Conservation (phyloP, 2,888 invertebrate genomes). For the Flexamia atlantica region DNA sequence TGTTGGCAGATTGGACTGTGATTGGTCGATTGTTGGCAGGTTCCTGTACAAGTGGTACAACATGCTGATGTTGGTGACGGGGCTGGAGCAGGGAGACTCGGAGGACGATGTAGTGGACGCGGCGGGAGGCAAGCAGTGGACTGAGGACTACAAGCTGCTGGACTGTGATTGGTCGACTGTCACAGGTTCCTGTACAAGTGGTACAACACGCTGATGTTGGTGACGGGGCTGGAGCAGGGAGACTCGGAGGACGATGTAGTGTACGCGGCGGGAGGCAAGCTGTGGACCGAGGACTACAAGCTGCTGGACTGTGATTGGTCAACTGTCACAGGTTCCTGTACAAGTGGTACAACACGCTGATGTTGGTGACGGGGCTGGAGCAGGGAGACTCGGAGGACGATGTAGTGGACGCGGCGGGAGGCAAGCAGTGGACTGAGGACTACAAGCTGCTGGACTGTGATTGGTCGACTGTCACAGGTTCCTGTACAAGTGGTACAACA, state of each 20-base stretch:
- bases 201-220: conserved; percentile 65
- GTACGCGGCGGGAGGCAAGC: conserved; percentile 71
- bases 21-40: too few species aligned
- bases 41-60: too few species aligned
- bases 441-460: conserved; percentile 84
- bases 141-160: conserved; percentile 91
- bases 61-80: conserved; percentile 62
- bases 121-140: conserved; percentile 81
- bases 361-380: conserved; percentile 62
- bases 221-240: conserved; percentile 58
- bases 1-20: too few species aligned
- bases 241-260: conserved; percentile 56
- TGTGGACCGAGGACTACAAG: conserved; percentile 94
- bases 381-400: conserved; percentile 53
- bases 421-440: conserved; percentile 90
- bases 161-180: conserved; percentile 74
- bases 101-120: conserved; percentile 53
- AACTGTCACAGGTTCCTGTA: too few species aligned
- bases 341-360: conserved; percentile 65
- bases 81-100: conserved; percentile 54
- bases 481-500: conserved; percentile 65
- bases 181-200: conserved; percentile 63
- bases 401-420: conserved; percentile 8
- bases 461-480: conserved; percentile 47
- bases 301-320: conserved; percentile 91